Evolutionary conservation across 1,140 invertebrate genomes (phyloP).

Genomic region (Leptonema lineaticorne): DNA sequence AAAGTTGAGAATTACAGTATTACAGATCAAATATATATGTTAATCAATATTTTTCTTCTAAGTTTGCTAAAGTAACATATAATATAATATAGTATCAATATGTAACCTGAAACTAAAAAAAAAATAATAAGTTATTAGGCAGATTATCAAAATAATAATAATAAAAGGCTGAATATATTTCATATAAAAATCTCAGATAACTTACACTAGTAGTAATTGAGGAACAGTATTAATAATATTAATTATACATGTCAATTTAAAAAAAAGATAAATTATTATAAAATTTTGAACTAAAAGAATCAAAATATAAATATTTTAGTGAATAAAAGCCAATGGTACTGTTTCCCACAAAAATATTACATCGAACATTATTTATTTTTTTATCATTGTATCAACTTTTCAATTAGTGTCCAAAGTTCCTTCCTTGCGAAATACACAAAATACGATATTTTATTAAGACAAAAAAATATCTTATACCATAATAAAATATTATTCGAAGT

Average conservation of each 20-base stretch:
- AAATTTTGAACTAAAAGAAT: background rate
- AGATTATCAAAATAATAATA: background rate
- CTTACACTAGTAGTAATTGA: background rate
- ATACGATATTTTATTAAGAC: too few relatives aligned
- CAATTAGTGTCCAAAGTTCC: too few relatives aligned
- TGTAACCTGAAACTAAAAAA: background rate
- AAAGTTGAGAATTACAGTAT: too few relatives aligned
- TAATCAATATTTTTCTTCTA: too few relatives aligned
- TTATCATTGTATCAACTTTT: too few relatives aligned
- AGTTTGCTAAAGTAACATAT: too few relatives aligned
- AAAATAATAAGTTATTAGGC: background rate
- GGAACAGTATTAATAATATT: background rate
- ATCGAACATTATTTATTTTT: background rate
- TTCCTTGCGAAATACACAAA: too few relatives aligned
- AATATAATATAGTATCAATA: too few relatives aligned
- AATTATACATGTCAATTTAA: background rate
- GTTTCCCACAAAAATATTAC: background rate
- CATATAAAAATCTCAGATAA: background rate
- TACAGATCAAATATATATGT: too few relatives aligned
- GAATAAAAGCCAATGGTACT: background rate
- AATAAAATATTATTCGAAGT: too few relatives aligned
- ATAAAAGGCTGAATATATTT: background rate
- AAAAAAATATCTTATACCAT: too few relatives aligned
- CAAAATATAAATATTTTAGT: background rate
- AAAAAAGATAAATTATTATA: background rate